These are phyloP conservation scores for Pterophyllum scalare DNA, from an alignment of 2,113 vertebrate species.

Conservation along the genomic window DNA sequence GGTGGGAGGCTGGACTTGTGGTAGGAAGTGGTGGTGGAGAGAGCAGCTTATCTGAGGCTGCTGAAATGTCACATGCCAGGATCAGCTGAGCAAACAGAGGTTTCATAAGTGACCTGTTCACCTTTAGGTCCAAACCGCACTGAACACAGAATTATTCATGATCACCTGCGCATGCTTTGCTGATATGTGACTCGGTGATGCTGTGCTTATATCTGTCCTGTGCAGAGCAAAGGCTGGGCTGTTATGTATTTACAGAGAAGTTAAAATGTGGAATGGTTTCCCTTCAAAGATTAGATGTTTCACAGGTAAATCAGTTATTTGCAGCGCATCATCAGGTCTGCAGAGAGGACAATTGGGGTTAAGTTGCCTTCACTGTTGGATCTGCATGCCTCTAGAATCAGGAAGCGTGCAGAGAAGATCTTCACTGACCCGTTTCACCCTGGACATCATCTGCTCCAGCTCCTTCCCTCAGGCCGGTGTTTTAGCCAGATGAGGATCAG, in stretches of 20 bases:
- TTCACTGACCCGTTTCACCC: no score
- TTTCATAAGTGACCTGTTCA: not conserved
- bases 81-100: constrained; percentile 15
- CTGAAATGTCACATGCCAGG: constrained; percentile 30
- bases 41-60: constrained; percentile 6
- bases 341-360: no score
- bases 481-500: no score
- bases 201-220: constrained; percentile 9
- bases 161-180: not conserved
- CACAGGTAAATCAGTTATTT: not conserved
- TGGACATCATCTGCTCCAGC: no score
- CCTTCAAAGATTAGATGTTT: not conserved
- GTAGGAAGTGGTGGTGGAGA: constrained; percentile 24
- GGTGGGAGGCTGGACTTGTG: constrained; percentile 23
- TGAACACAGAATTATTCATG: constrained; percentile 36
- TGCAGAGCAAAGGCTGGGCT: not conserved
- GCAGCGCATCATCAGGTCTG: no score
- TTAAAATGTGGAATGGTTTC: not conserved
- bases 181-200: not conserved
- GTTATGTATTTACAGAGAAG: not conserved
- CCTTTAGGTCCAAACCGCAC: not conserved
- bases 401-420: no score
- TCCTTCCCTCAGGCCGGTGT: no score
- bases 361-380: no score
- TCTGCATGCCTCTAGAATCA: no score